Conservation (phyloP, 2,888 invertebrate species). For the Cryptophagus acutangulus region DNA sequence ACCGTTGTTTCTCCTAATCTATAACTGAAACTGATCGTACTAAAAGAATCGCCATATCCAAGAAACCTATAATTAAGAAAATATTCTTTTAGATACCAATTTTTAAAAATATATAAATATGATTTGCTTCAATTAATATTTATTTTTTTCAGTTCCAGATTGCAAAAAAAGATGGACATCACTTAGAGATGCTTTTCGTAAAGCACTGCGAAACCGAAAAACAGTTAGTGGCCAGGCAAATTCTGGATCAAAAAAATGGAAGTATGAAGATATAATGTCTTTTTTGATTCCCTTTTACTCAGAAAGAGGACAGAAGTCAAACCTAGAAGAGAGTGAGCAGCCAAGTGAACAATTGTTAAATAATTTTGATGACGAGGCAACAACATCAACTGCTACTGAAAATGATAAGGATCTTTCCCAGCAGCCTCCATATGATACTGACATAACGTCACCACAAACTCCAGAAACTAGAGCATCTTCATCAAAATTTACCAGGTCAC, state of each 20-base stretch:
- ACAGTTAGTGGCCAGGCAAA: conserved; percentile 15
- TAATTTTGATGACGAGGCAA: background rate
- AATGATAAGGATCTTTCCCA: too few relatives aligned
- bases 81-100: too few relatives aligned
- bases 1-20: conserved; percentile 24
- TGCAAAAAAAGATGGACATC: conserved; percentile 19
- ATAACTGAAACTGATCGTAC: conserved; percentile 23
- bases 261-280: conserved; percentile 18
- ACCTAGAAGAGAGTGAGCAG: conserved; percentile 11
- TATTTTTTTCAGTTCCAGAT: conserved; percentile 13
- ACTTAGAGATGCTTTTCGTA: conserved; percentile 16
- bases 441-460: conserved; percentile 4
- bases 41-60: conserved; percentile 21
- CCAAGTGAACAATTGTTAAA: conserved; percentile 1
- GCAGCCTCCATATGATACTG: too few relatives aligned
- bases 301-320: conserved; percentile 16
- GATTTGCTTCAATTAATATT: too few relatives aligned
- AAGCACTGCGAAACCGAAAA: conserved; percentile 13
- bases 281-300: conserved; percentile 16
- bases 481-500: background rate
- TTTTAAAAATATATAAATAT: too few relatives aligned
- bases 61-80: conserved; percentile 27
- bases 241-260: conserved; percentile 17
- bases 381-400: background rate
- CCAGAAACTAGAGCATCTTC: conserved; percentile 2